Evolutionary conservation across 2,888 invertebrate species (phyloP), one percentile per base, ranked within the genome.

Genomic region (Tipula lateralis): DNA sequence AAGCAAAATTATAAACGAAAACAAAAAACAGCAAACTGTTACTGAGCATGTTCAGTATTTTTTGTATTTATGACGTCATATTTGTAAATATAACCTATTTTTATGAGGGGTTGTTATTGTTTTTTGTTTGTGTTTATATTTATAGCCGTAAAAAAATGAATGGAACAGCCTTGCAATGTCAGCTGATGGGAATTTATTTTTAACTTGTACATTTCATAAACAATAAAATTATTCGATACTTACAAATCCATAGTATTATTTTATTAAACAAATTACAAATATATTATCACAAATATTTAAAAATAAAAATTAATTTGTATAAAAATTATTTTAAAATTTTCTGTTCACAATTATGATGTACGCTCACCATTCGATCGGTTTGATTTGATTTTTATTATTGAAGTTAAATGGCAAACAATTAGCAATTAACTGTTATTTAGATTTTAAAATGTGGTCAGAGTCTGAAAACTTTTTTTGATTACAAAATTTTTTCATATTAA

Each of bases 11-110:
- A 16, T 5, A 44, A 50, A 50, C 6, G 16, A 16, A 66, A 66
- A 66, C 24, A 24, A 66, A 66, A 66, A 66, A 24, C 24, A n/a
- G 66, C 66, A 9, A 66, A 66, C 66, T 12, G 24, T 66, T 83
- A 24, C 24, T 83, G 44, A 39, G 83, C 83, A 24, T 29, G 83
- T n/a, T 13, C 83, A 2, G 4, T 9, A 83, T 36, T 36, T 36
- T 39, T 36, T 39, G 4, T 39, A 19, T 83, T 36, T 83, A 83
- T 83, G 83, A 83, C 83, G 83, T 44, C 83, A 83, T 36, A 83
- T 36, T 83, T 19, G 36, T 83, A 83, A 83, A 83, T 36, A 83
- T 83, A 83, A 83, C 83, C 83, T 36, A 83, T 36, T 83, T 83
- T 34, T 66, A 24, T 66, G 19, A 24, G 19, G 44, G 44, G 6